These are phyloP conservation scores for Acronicta aceris DNA, from an alignment of 2,888 invertebrate genomes.

Conservation along the genomic window DNA sequence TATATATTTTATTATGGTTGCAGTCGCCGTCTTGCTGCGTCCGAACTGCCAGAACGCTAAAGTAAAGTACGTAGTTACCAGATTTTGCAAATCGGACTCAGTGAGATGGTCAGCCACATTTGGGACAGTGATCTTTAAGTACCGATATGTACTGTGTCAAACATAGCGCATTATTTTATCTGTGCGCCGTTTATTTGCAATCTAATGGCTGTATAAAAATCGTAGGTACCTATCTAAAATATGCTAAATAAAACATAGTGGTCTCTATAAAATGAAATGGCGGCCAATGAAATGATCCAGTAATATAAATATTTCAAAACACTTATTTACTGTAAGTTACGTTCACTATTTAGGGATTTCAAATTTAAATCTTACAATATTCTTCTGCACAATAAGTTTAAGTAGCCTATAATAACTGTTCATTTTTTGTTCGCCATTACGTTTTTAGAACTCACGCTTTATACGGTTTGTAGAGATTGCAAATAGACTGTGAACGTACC, in stretches of 20 bases:
- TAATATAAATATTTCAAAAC: slow-evolving; percentile 37
- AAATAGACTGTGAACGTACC: slow-evolving; percentile 57
- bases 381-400: slow-evolving; percentile 50
- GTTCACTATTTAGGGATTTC: slow-evolving; percentile 42
- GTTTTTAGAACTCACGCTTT: slow-evolving; percentile 2
- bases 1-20: slow-evolving; percentile 54
- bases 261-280: slow-evolving; percentile 30
- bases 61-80: slow-evolving; percentile 8
- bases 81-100: slow-evolving; percentile 10
- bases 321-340: slow-evolving; percentile 40
- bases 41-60: slow-evolving; percentile 9
- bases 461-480: slow-evolving; percentile 44
- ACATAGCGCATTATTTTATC: slow-evolving; percentile 70
- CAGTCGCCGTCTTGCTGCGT: slow-evolving; percentile 10
- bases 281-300: slow-evolving; percentile 27
- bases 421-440: slow-evolving; percentile 25
- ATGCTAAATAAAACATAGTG: slow-evolving; percentile 5
- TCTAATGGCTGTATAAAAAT: slow-evolving; percentile 41
- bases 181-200: slow-evolving; percentile 57
- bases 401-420: slow-evolving; percentile 15
- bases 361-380: slow-evolving; percentile 36
- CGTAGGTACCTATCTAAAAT: slow-evolving; percentile 2
- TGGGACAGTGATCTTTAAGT: slow-evolving; percentile 52
- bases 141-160: slow-evolving; percentile 73
- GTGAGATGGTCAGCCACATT: slow-evolving; percentile 7